A percentile compares a stretch with the other conserved stretches of the same genome.
Evolutionary conservation across 2,113 vertebrate genomes (phyloP).

Genomic region (Corythaixoides concolor): DNA sequence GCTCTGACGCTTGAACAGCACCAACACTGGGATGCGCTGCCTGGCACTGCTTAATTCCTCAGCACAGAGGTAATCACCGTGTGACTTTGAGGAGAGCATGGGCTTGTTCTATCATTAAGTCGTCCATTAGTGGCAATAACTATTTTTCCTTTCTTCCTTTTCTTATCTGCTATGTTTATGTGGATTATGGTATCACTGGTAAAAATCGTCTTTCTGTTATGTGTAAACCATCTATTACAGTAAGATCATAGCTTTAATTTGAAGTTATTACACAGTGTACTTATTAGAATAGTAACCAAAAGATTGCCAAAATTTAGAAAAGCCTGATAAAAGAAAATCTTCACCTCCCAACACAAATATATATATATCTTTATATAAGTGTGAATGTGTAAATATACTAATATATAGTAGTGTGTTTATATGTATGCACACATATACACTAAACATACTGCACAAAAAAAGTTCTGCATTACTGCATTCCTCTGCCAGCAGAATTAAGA

Average conservation of each 20-base stretch:
- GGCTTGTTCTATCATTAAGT: background rate
- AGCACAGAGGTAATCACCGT: accelerated
- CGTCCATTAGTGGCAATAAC: background rate
- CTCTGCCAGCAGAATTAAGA: background rate
- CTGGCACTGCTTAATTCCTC: background rate
- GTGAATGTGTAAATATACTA: background rate
- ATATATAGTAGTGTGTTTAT: background rate
- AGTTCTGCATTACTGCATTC: background rate
- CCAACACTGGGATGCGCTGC: background rate
- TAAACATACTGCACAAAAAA: background rate
- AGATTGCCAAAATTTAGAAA: background rate
- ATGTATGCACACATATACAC: background rate
- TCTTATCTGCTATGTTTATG: background rate
- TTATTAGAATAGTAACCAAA: background rate
- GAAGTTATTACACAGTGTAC: background rate
- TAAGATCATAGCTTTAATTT: background rate
- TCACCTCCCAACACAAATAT: background rate
- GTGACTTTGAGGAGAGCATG: background rate
- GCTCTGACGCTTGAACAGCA: background rate
- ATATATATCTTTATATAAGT: background rate
- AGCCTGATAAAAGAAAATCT: background rate
- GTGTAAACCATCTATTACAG: background rate
- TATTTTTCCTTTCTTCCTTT: background rate
- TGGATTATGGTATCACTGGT: background rate
- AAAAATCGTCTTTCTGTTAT: background rate